These are phyloP conservation scores for Leptopilina clavipes DNA, from an alignment of 1,140 invertebrate genomes.

Conservation along the genomic window DNA sequence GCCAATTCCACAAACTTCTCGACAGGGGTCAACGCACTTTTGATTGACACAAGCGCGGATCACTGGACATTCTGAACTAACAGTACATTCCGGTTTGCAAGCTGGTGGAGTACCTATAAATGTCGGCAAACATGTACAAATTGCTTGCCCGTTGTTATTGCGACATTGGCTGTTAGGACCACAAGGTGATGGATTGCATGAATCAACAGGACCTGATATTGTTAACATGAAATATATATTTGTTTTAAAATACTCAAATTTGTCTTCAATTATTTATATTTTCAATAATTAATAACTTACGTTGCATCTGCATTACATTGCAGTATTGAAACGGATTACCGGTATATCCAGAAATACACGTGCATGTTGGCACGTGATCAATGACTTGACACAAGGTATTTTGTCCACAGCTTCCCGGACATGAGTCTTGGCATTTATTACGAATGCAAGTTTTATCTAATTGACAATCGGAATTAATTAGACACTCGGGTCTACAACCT, in stretches of 20 bases:
- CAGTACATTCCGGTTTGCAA: constrained; percentile 81
- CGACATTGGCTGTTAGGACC: constrained; percentile 81
- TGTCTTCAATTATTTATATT: background rate
- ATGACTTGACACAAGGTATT: constrained; percentile 85
- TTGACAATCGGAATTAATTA: constrained; percentile 81
- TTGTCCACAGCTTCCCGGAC: constrained; percentile 82
- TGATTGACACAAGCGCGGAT: constrained; percentile 72
- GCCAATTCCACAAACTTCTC: constrained; percentile 75
- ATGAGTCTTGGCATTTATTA: constrained; percentile 84
- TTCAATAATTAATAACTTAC: constrained; percentile 71
- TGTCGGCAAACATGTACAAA: constrained; percentile 78
- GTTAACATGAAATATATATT: constrained; percentile 55
- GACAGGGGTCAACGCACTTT: constrained; percentile 76
- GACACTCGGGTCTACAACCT: constrained; percentile 83
- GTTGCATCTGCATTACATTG: constrained; percentile 67
- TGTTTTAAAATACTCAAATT: constrained; percentile 24
- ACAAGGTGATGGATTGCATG: constrained; percentile 82
- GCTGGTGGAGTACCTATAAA: constrained; percentile 81
- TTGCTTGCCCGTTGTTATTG: constrained; percentile 77
- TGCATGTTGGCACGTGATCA: constrained; percentile 83
- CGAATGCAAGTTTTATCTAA: constrained; percentile 81
- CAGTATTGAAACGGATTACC: constrained; percentile 83
- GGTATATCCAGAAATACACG: constrained; percentile 81
- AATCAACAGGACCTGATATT: constrained; percentile 64
- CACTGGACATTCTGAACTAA: constrained; percentile 76